phyloP scores from a whole-genome alignment of 2,797 vertebrate genomes.

The Salarias fasciatus region DNA sequence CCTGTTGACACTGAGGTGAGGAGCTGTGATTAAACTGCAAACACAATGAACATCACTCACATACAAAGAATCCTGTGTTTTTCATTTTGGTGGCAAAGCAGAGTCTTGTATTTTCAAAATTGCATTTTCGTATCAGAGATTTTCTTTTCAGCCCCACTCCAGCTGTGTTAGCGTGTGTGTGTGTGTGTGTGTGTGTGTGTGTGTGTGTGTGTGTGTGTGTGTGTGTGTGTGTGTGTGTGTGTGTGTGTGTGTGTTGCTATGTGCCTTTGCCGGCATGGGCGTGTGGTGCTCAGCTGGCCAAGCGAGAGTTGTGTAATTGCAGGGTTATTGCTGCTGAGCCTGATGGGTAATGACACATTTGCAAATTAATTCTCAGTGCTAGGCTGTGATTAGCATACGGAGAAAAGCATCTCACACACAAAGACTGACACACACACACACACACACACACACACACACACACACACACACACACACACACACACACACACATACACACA shows the following conservation, averaged over 20 bases:
- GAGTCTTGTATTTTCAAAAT: conserved; percentile 7
- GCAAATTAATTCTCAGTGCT: conserved; percentile 98
- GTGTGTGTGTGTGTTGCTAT: conserved; percentile 37
- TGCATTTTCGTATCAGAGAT: conserved; percentile 19
- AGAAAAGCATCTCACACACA: conserved; percentile 84
- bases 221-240: conserved; percentile 22
- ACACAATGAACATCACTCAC: conserved; percentile 33
- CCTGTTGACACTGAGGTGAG: conserved; percentile 64
- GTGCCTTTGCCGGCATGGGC: too few species aligned
- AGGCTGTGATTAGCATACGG: conserved; percentile 90
- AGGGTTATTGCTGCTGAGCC: conserved; percentile 94
- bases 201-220: conserved; percentile 1
- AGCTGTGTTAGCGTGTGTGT: conserved; percentile 1
- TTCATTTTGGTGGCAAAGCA: conserved; percentile 5
- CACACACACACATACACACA: conserved; percentile 55
- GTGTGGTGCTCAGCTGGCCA: conserved; percentile 84
- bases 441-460: conserved; percentile 48
- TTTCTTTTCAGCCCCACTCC: conserved; percentile 20
- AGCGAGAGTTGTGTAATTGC: conserved; percentile 92
- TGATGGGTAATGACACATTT: conserved; percentile 99
- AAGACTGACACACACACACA: conserved; percentile 31
- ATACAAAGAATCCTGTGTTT: conserved; percentile 15
- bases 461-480: conserved; percentile 61
- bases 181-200: too few species aligned
- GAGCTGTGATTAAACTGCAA: conserved; percentile 59